phyloP scores from a whole-genome alignment of 2,888 invertebrate species.

The Zele albiditarsus region DNA sequence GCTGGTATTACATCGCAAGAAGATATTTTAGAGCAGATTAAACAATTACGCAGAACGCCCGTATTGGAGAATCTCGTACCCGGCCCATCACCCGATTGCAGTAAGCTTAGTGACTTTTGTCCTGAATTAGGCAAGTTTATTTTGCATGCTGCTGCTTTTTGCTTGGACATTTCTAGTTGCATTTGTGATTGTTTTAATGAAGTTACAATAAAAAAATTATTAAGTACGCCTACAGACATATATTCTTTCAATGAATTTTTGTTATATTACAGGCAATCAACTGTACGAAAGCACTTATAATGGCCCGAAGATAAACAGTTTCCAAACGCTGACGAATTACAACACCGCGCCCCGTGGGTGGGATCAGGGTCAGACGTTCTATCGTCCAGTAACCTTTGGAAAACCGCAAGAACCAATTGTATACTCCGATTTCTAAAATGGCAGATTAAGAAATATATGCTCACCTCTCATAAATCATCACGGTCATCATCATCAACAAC shows the following conservation, averaged over 20 bases:
- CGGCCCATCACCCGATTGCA: constrained; percentile 61
- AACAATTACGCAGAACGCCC: constrained; percentile 63
- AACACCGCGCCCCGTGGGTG: constrained; percentile 90
- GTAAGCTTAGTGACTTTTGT: constrained; percentile 54
- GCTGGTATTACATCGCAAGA: constrained; percentile 64
- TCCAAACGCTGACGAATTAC: constrained; percentile 78
- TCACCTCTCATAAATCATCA: not conserved
- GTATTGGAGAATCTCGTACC: constrained; percentile 65
- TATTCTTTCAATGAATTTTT: constrained; percentile 15
- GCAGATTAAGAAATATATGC: not conserved
- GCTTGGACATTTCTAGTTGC: not conserved
- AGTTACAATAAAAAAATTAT: constrained; percentile 1
- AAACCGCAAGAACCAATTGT: constrained; percentile 71
- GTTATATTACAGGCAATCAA: constrained; percentile 57
- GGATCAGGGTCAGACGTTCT: constrained; percentile 81
- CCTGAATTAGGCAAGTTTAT: constrained; percentile 65
- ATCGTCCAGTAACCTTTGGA: constrained; percentile 83
- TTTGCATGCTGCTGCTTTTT: constrained; percentile 59
- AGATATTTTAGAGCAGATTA: constrained; percentile 63
- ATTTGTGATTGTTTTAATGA: constrained; percentile 27
- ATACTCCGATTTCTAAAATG: constrained; percentile 68
- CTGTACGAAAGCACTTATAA: constrained; percentile 61
- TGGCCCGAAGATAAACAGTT: constrained; percentile 68
- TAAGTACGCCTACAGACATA: too few species aligned
- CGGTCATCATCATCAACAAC: constrained; percentile 4